Base-by-base conservation (phyloP, 2,113 vertebrate genomes). In the Furnarius figulus region DNA sequence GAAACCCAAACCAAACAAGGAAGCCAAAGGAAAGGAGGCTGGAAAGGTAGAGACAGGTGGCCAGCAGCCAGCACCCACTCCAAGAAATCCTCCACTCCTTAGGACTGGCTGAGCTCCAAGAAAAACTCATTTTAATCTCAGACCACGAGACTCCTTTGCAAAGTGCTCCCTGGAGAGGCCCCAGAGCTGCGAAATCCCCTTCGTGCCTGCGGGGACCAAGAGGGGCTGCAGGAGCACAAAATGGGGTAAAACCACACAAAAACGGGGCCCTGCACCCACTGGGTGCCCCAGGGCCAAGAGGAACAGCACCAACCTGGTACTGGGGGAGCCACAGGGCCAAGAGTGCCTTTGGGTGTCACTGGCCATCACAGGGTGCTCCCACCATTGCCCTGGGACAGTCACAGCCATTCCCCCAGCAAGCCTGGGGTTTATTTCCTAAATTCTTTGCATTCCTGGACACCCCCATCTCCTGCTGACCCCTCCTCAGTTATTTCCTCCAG, bases 101-200 rank as follows among this genome's bases (percentile, higher is more conserved):
- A 37, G 42, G 94, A 80, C 83, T 97, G 97, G 97, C 97, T 87
- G 83, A 76, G 77, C 89, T 97, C 98, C 98, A 98, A 93, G 22
- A 97, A 95, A 97, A 98, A 97, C 97, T 97, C 96, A 93, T 96
- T 98, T 97, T 97, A 94, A 97, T 97, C 95, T 71, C 42, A 97
- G 81, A 91, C 91, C 96, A 95, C 12, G 5, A 97, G 92, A 88
- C 95, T 97, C 89, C 73, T 83, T 33, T 89, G 87, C 77, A 93
- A 85, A 97, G 82, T 85, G 81, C 89, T 98, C 97, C 95, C 95
- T 18, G 37, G 97, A 95, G 96, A 96, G 90, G 82, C 82, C 18
- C 16, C 24, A 6, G 50, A 20, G 21, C 88, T 92, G 71, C 21
- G 61, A 80, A 95, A 92, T 83, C 49, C 83, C 88, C 93, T 75